Base-by-base conservation (phyloP, 92 coral and sea anemone species). In the Siderastrea siderea region DNA sequence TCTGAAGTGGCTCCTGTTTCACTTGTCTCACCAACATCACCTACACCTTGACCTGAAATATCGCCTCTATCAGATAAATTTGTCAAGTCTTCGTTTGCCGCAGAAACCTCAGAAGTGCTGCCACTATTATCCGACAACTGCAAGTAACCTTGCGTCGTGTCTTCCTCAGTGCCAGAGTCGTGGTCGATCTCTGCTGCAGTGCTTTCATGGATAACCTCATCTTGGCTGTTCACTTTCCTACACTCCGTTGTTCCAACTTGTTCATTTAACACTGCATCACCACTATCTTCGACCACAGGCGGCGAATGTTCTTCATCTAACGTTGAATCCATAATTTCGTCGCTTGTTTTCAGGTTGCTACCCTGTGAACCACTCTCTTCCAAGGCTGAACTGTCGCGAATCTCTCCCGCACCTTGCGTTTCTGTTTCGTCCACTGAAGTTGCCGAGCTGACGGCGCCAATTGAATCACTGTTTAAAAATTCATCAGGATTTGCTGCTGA, bases 401-500 rank as follows among this genome's bases (percentile, higher is more conserved):
- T 6, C 7, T 45, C 78, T 6, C 19, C 58, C 16, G 77, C 12
- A 9, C 86, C 57, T 82, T 82, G 86, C 49, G 86, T 82, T 70
- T 82, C 78, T 26, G 86, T 82, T n/a, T 57, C 68, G 58, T 82
- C 78, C 14, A 9, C n/a, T 60, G 78, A 45, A 3, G 13, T 38
- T 46, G 54, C 7, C 1, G 75, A 53, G 43, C 50, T 47, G 7
- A 53, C 16, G 5, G 26, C 3, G 12, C 68, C 19, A 61, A 47
- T 50, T 44, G 78, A 57, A 26, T 12, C 4, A 15, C 58, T 47
- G 78, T 69, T 71, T 70, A 82, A 71, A 82, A 68, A 57, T 82
- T 82, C 78, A 82, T 82, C 86, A 70, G 59, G 68, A 70, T 57
- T 71, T n/a, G 78, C 4, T 45, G n/a, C 86, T 9, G 66, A 55